These are phyloP conservation scores for Phthorimaea operculella DNA, from an alignment of 1,140 invertebrate species.

Conservation along the genomic window DNA sequence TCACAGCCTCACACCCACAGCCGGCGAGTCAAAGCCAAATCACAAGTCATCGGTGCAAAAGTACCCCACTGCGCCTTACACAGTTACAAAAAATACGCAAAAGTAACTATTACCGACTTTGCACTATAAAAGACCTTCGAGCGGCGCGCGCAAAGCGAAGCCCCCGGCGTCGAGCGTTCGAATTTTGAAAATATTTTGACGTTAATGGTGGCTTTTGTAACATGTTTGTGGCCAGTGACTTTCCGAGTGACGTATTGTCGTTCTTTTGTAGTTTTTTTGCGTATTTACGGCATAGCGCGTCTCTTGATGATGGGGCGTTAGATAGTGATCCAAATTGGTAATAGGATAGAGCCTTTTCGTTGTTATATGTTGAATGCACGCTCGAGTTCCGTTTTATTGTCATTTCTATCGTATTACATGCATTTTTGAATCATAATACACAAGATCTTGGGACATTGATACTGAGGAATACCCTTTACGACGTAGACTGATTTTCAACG, in stretches of 20 bases:
- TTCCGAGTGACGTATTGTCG: conserved; percentile 10
- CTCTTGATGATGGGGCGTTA: too few relatives aligned
- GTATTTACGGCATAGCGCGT: too few relatives aligned
- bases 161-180: conserved; percentile 7
- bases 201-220: conserved; percentile 11
- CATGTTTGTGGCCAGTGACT: conserved; percentile 4
- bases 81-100: not conserved
- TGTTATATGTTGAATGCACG: not conserved
- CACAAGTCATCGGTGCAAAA: not conserved
- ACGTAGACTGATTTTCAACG: too few relatives aligned
- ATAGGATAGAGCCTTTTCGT: not conserved
- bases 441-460: too few relatives aligned
- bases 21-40: not conserved
- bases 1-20: not conserved
- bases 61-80: not conserved
- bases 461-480: too few relatives aligned
- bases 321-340: not conserved
- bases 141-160: not conserved
- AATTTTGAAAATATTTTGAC: conserved; percentile 51
- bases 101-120: not conserved
- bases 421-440: too few relatives aligned
- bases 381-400: too few relatives aligned
- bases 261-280: conserved; percentile 5
- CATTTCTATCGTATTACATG: too few relatives aligned
- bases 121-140: not conserved